These are phyloP conservation scores for Pogonocichla stellata DNA, from an alignment of 2,113 vertebrate species.

Conservation along the genomic window DNA sequence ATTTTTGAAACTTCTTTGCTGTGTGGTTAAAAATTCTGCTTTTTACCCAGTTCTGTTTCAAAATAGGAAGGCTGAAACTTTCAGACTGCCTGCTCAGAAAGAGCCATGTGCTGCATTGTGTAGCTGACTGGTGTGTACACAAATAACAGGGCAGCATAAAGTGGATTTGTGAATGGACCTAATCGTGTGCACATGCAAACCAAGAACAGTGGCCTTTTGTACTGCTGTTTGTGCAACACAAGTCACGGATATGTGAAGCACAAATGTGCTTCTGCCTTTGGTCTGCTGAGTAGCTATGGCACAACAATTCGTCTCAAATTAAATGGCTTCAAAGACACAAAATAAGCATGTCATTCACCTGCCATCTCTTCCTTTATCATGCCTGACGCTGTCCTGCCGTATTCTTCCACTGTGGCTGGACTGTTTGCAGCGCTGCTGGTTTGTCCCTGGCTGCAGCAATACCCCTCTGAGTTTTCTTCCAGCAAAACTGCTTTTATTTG, in stretches of 20 bases:
- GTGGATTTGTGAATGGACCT: conserved; percentile 6
- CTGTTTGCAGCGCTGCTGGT: neutral
- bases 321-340: neutral
- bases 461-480: neutral
- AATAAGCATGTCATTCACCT: conserved; percentile 8
- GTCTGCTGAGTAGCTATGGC: neutral
- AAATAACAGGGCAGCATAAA: neutral
- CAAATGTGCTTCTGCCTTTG: neutral
- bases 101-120: neutral
- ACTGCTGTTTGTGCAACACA: neutral
- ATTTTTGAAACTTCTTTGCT: neutral
- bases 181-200: neutral
- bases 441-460: neutral
- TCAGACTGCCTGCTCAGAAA: neutral
- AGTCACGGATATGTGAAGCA: neutral
- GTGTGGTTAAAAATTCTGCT: neutral
- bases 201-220: neutral
- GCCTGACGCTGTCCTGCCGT: neutral
- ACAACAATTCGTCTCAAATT: conserved; percentile 12
- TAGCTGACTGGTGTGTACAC: neutral
- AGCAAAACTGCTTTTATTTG: neutral
- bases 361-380: neutral
- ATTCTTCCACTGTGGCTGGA: neutral
- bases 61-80: neutral
- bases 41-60: neutral